Evolutionary conservation across 2,113 vertebrate species (phyloP).

Genomic region (Heterotilapia buettikoferi): DNA sequence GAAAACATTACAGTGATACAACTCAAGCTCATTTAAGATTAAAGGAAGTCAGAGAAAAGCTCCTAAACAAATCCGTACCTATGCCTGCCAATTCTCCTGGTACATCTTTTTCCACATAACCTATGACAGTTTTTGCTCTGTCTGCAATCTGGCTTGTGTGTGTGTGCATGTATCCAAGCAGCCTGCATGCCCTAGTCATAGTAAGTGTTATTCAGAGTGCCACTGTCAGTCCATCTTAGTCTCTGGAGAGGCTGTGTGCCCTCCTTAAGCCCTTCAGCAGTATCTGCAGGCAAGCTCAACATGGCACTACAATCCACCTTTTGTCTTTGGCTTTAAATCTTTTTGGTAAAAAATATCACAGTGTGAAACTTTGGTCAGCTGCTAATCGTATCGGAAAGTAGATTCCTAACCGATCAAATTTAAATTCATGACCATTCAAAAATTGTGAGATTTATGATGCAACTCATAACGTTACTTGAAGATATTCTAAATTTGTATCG

Average conservation of each 20-base stretch:
- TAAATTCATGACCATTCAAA: background rate
- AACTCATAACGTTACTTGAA: slow-evolving; percentile 11
- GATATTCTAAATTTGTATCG: slow-evolving; percentile 26
- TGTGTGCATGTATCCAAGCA: background rate
- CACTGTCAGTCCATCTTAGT: slow-evolving; percentile 17
- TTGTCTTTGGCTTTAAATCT: slow-evolving; percentile 53
- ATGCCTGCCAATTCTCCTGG: background rate
- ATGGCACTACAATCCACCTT: background rate
- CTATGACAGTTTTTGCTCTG: background rate
- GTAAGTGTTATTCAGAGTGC: slow-evolving; percentile 37
- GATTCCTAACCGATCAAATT: slow-evolving; percentile 1
- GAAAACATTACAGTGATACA: background rate
- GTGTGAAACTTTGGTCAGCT: slow-evolving; percentile 1
- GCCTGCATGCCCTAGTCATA: slow-evolving; percentile 4
- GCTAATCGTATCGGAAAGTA: slow-evolving; percentile 5
- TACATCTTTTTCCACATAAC: background rate
- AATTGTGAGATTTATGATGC: slow-evolving; percentile 27
- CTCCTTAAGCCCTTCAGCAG: slow-evolving; percentile 54
- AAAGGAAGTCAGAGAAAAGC: background rate
- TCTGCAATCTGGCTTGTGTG: background rate
- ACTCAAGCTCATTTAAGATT: background rate
- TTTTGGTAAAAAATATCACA: slow-evolving; percentile 13
- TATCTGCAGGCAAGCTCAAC: slow-evolving; percentile 28
- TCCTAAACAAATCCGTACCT: background rate
- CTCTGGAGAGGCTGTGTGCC: slow-evolving; percentile 35